Evolutionary conservation across 1,140 invertebrate species (phyloP), one percentile per base, ranked within the genome.

Genomic region (Drosophila littoralis): DNA sequence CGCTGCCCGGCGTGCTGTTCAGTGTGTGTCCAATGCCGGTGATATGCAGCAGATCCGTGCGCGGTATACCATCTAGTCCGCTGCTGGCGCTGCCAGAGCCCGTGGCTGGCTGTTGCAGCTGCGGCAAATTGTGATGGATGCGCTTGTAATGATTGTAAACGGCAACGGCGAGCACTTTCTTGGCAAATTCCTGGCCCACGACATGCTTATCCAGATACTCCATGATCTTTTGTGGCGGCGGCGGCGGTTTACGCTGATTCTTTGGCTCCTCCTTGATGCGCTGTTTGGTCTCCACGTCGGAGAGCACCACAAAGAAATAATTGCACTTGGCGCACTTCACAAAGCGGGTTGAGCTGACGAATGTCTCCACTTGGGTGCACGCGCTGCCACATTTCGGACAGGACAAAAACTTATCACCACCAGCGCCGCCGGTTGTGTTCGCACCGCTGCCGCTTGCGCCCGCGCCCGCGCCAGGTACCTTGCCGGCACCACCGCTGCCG

Each of bases 121-220:
- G 93, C 15, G 97, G 97, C 67, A 97, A 94, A 93, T 99, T 99
- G 93, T 99, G 98, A 91, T 97, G 97, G 88, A 99, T 98, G 85
- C 98, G 94, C 93, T 99, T 99, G 93, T 99, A 99, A 93, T 99
- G 99, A 93, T 99, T 99, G 93, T 99, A 99, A 1, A 99, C 98
- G 32, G 98, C 98, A 6, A 99, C 98, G 33, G 98, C 97, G 8
- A 99, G 93, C n/a, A 99, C 98, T 93, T 99, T 99, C 93, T 99
- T 99, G 0, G 98, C 99, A 93, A 97, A 95, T 76, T 99, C 97
- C 93, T 99, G 99, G 0, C 98, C 99, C n/a, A 99, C 96, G 13
- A 99, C 98, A 93, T 98, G 98, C 89, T 96, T 97, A 93, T 99
- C 97, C 36, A 99, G 93, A 93, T 98, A 99, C 83, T 98, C 97